phyloP scores from a whole-genome alignment of 2,888 invertebrate genomes.

The Frankliniella intonsa region DNA sequence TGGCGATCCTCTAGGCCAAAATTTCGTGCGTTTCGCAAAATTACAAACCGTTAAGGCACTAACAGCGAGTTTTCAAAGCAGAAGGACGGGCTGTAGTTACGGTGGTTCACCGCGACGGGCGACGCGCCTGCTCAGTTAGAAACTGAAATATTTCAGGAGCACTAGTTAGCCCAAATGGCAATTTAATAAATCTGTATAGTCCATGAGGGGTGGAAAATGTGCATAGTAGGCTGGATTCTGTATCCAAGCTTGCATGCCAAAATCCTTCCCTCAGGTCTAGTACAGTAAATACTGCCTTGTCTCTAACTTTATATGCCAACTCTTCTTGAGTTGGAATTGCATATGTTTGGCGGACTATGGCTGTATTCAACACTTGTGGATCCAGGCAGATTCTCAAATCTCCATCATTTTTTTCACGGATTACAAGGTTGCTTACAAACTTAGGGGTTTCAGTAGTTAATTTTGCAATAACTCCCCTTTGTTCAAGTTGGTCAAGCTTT shows the following conservation, averaged over 20 bases:
- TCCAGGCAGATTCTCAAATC: constrained; percentile 38
- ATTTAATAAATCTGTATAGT: constrained; percentile 34
- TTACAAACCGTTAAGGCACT: not conserved
- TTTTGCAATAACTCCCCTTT: not conserved
- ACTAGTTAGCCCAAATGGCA: constrained; percentile 37
- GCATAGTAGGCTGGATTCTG: constrained; percentile 35
- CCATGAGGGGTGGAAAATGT: constrained; percentile 40
- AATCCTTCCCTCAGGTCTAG: too few relatives aligned
- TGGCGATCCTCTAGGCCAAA: too few relatives aligned
- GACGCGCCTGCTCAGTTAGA: not conserved
- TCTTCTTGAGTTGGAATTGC: constrained; percentile 37
- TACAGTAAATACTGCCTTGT: constrained; percentile 35
- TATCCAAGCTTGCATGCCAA: constrained; percentile 36
- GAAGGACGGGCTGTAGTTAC: too few relatives aligned
- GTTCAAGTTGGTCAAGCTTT: not conserved
- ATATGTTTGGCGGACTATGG: constrained; percentile 35
- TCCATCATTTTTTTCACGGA: constrained; percentile 36
- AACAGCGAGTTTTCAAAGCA: not conserved
- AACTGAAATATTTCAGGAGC: constrained; percentile 36
- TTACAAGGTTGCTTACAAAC: constrained; percentile 36
- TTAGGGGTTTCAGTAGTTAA: not conserved
- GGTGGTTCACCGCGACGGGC: not conserved
- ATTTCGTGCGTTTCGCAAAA: too few relatives aligned
- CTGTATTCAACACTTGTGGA: constrained; percentile 37
- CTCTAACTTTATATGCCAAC: constrained; percentile 32